phyloP scores from a whole-genome alignment of 2,888 invertebrate genomes.

The Brenthis ino region DNA sequence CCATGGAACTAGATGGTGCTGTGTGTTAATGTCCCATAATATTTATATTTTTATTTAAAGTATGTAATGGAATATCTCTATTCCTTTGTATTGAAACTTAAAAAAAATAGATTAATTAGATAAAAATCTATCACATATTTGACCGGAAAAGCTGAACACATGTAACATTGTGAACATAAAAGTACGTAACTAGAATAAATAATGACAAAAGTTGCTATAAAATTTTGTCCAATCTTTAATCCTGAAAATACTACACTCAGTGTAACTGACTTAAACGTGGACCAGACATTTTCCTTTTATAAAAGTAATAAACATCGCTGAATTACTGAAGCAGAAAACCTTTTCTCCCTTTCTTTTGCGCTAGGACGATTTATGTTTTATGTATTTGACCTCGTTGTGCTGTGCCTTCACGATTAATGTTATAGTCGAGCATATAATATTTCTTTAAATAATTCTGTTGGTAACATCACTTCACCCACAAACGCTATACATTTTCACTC shows the following conservation, averaged over 20 bases:
- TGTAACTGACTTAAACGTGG: constrained; percentile 19
- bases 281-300: constrained; percentile 44
- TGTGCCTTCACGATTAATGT: constrained; percentile 60
- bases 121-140: too few species aligned
- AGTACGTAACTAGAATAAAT: neutral
- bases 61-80: too few species aligned
- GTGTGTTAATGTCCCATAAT: too few species aligned
- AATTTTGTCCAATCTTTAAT: neutral
- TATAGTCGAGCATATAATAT: constrained; percentile 58
- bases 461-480: constrained; percentile 1
- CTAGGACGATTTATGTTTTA: constrained; percentile 69
- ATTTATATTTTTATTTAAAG: too few species aligned
- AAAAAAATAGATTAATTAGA: too few species aligned
- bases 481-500: neutral
- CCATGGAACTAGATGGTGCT: too few species aligned
- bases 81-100: too few species aligned
- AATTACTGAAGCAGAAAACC: constrained; percentile 58
- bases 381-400: constrained; percentile 67
- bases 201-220: neutral
- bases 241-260: neutral
- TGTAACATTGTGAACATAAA: too few species aligned
- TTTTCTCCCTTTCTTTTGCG: constrained; percentile 59
- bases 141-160: too few species aligned
- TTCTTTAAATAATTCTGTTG: constrained; percentile 18
- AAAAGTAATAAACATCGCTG: constrained; percentile 64